Base-by-base conservation (phyloP, 2,113 vertebrate genomes). In the Onychorhynchus coronatus region DNA sequence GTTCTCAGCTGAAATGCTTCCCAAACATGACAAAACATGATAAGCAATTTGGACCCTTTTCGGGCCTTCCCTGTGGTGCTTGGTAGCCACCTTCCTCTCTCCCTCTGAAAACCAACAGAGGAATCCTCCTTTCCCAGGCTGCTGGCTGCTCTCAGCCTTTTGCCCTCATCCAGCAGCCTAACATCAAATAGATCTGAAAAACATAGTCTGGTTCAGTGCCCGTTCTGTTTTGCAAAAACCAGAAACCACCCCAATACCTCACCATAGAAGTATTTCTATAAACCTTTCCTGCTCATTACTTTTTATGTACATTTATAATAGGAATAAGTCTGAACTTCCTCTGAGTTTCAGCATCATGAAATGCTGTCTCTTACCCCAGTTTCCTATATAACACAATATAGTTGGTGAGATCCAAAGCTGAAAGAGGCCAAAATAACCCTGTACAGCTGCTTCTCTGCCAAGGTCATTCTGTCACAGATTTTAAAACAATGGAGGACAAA, bases 341-440 rank as follows among this genome's bases (percentile, higher is more conserved):
- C 79, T 65, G 25, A 73, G 33, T 83, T 95, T 90, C 88, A 82
- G 70, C 50, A 75, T 61, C 72, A 72, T 49, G 47, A 91, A 93
- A 94, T 30, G 31, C 14, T 47, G 42, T 11, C 12, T 63, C 30
- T 85, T 85, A 72, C 5, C 16, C 25, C 39, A 41, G 30, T 84
- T 89, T 94, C 85, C 87, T 93, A 93, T 33, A 68, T 49, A 89
- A 63, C n/a, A 95, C 91, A 96, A 94, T 94, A 49, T 46, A 88
- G 68, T 4, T 84, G 16, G 53, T 66, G 31, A 95, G 71, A 77
- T 92, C 58, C 63, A 75, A 88, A 89, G 50, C 37, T 63, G 42
- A 84, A 72, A 70, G 56, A 81, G 65, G 75, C n/a, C 11, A 90
- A 92, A 96, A 85, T 53, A 96, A 91, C 85, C 86, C 47, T 41